Base-by-base conservation (phyloP, 2,113 vertebrate species). In the Colius striatus region DNA sequence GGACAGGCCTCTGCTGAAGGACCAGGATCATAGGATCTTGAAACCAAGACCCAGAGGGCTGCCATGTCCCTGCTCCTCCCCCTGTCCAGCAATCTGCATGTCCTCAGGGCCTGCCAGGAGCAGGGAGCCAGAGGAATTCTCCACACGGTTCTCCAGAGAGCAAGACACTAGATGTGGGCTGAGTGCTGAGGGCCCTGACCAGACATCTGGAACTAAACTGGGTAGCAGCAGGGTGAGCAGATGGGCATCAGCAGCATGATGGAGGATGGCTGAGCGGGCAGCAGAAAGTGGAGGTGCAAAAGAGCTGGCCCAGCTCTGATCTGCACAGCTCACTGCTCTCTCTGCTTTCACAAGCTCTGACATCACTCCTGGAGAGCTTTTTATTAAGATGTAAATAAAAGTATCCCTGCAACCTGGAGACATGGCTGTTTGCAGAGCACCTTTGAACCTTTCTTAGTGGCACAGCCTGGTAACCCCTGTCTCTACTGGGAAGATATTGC, bases 381-480 rank as follows among this genome's bases (percentile, higher is more conserved):
- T 90, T 80, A 91, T 88, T 73, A 85, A 85, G 51, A 54, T 26
- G n/a, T 87, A 82, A 92, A 90, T 83, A 87, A 95, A 90, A 67
- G 29, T 32, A 62, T 9, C 12, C 58, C 43, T 68, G 38, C 67
- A 74, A 47, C 62, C 50, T 51, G 51, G 74, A 79, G 51, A 76
- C 0, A 0, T 0, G 0, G 25, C 30, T 43, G n/a, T 50, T 90
- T 55, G 16, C 26, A 43, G 55, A 13, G 23, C 55, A 80, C 67
- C 92, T 92, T 73, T 85, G 74, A 73, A 79, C 71, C 43, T 32
- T 41, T 55, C 71, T 83, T 10, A 18, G 82, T 47, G 47, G 32
- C 75, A 4, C 3, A 55, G 63, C 81, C 78, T 82, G 32, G 58
- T 22, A 82, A 66, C 20, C 62, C 30, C 58, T 66, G 17, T 21